These are phyloP conservation scores for Drosophila macrothrix DNA, from an alignment of 2,888 invertebrate species.

Conservation along the genomic window DNA sequence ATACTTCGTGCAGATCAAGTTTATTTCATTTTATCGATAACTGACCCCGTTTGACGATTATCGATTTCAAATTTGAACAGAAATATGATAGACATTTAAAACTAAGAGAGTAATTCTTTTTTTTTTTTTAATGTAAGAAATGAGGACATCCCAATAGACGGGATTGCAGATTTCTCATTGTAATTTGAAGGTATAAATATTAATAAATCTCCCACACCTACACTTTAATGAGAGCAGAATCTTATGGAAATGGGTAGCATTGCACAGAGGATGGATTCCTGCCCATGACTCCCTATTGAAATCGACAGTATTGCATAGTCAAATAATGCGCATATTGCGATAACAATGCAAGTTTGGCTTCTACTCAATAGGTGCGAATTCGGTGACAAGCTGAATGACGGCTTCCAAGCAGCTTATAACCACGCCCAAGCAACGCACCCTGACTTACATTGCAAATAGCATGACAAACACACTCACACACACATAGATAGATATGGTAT, in stretches of 20 bases:
- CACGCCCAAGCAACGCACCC: slow-evolving; percentile 13
- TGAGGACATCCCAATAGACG: background rate
- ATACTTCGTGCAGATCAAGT: background rate
- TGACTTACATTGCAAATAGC: slow-evolving; percentile 20
- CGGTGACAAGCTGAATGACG: slow-evolving; percentile 18
- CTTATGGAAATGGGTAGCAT: background rate
- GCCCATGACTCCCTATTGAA: background rate
- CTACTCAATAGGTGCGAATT: slow-evolving; percentile 2
- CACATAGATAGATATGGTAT: background rate
- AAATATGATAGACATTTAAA: background rate
- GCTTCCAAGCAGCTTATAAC: slow-evolving; percentile 14
- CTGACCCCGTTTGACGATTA: background rate
- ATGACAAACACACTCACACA: slow-evolving; percentile 1
- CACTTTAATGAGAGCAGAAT: background rate
- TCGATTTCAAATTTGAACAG: background rate
- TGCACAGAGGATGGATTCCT: background rate
- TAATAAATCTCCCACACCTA: no score
- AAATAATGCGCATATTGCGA: background rate
- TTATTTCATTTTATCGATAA: background rate
- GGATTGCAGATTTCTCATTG: background rate
- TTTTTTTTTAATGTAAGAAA: no score
- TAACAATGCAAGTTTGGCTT: background rate
- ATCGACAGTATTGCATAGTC: background rate
- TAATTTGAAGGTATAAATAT: background rate
- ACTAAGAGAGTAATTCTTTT: no score